phyloP scores from a whole-genome alignment of 2,888 invertebrate species.

The Antheraea assamensis region DNA sequence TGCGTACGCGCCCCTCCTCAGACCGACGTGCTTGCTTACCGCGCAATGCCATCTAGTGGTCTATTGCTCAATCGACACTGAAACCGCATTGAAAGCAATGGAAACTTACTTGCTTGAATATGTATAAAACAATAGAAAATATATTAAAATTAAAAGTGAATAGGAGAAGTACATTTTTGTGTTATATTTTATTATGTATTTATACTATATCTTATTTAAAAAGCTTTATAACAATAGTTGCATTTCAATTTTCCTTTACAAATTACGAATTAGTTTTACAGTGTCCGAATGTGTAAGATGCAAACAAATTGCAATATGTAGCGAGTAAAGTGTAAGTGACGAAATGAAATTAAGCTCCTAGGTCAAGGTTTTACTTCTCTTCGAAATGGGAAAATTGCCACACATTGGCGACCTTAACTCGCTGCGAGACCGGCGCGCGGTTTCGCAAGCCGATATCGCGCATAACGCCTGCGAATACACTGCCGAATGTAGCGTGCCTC shows the following conservation, averaged over 20 bases:
- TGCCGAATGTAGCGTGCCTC: conserved; percentile 22
- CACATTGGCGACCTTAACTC: conserved; percentile 77
- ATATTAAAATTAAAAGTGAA: not conserved
- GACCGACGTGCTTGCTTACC: conserved; percentile 39
- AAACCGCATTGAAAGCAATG: conserved; percentile 24
- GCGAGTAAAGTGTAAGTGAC: conserved; percentile 55
- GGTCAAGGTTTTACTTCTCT: conserved; percentile 79
- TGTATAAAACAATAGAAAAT: not conserved
- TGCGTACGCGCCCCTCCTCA: conserved; percentile 54
- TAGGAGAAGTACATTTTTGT: no score
- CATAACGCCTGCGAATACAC: conserved; percentile 53
- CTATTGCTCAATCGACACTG: conserved; percentile 31
- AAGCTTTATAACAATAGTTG: no score
- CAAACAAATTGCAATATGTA: conserved; percentile 57
- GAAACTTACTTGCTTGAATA: not conserved
- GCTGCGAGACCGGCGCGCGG: conserved; percentile 58
- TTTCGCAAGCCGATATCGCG: conserved; percentile 62
- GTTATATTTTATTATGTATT: no score
- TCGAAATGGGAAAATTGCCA: conserved; percentile 82
- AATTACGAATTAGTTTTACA: not conserved
- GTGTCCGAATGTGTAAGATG: conserved; percentile 30
- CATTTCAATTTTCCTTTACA: not conserved
- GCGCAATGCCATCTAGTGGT: conserved; percentile 57
- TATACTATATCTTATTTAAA: no score
- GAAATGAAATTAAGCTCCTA: conserved; percentile 77